Percentiles rank a stretch among this genome's conserved stretches.
Evolutionary conservation across 2,888 invertebrate species (phyloP).

Genomic region (Blastobasis adustella): DNA sequence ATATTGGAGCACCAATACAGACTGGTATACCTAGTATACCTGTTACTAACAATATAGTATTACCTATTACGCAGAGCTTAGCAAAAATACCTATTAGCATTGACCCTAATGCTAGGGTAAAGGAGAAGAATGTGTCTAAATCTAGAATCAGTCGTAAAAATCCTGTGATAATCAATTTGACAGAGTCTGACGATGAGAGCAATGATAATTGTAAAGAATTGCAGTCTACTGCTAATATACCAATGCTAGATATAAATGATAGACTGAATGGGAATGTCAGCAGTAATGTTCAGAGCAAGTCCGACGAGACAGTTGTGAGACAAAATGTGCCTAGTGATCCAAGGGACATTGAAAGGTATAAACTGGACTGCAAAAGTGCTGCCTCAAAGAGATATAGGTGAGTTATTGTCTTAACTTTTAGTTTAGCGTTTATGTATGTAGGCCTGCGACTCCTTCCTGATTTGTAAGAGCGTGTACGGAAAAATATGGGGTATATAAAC

Average conservation of each 20-base stretch:
- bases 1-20: neutral
- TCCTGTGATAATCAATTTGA: neutral
- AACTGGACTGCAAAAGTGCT: slow-evolving; percentile 40
- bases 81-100: neutral
- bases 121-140: neutral
- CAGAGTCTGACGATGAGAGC: neutral
- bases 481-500: too few species aligned
- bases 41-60: neutral
- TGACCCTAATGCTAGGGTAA: neutral
- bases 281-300: neutral
- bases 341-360: slow-evolving; percentile 10
- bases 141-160: neutral
- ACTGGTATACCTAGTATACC: neutral
- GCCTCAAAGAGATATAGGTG: slow-evolving; percentile 46
- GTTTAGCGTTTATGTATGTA: too few species aligned
- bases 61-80: neutral
- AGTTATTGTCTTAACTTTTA: too few species aligned
- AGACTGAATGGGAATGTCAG: neutral
- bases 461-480: too few species aligned
- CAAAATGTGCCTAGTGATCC: neutral
- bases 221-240: neutral
- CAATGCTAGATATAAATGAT: neutral
- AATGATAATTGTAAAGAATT: neutral
- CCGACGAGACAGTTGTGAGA: neutral
- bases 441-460: too few species aligned